A percentile compares a stretch with the other conserved stretches of the same genome.
These are phyloP conservation scores for Amniataba percoides DNA, from an alignment of 2,797 vertebrate genomes.

Conservation along the genomic window DNA sequence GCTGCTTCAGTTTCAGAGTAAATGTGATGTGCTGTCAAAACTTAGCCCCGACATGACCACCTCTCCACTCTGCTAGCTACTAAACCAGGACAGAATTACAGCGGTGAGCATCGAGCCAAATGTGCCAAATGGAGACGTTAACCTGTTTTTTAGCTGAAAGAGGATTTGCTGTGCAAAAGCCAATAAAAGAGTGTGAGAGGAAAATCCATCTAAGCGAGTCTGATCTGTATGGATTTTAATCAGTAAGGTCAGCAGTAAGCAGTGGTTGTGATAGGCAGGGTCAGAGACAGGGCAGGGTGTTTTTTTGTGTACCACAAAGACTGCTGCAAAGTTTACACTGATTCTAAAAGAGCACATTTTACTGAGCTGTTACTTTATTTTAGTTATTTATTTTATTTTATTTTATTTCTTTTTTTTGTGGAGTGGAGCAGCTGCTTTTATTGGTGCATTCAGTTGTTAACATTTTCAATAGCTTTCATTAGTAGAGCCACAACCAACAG, in stretches of 20 bases:
- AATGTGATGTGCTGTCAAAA: conserved; percentile 61
- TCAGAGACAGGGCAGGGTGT: not conserved
- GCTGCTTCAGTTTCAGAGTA: conserved; percentile 39
- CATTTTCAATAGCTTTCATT: not conserved
- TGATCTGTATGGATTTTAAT: conserved; percentile 38
- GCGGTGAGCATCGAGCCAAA: conserved; percentile 14
- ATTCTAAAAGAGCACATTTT: conserved; percentile 12
- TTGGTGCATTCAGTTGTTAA: not conserved
- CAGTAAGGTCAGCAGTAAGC: conserved; percentile 29
- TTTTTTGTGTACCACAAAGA: not conserved
- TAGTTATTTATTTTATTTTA: not conserved
- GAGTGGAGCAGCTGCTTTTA: not conserved
- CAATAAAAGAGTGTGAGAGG: conserved; percentile 22
- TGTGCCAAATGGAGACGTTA: conserved; percentile 36
- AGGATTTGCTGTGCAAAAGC: conserved; percentile 40
- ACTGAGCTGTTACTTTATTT: not conserved
- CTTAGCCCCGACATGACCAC: conserved; percentile 16
- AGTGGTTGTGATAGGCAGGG: not conserved
- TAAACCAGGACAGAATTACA: conserved; percentile 28
- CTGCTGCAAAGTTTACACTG: not conserved
- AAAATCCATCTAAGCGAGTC: conserved; percentile 38
- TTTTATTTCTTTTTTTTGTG: not conserved
- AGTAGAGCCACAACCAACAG: not conserved
- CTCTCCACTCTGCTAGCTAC: conserved; percentile 20
- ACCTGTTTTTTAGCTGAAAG: conserved; percentile 28